phyloP scores from a whole-genome alignment of 2,888 invertebrate genomes.

The Hydrotaea diabolus region DNA sequence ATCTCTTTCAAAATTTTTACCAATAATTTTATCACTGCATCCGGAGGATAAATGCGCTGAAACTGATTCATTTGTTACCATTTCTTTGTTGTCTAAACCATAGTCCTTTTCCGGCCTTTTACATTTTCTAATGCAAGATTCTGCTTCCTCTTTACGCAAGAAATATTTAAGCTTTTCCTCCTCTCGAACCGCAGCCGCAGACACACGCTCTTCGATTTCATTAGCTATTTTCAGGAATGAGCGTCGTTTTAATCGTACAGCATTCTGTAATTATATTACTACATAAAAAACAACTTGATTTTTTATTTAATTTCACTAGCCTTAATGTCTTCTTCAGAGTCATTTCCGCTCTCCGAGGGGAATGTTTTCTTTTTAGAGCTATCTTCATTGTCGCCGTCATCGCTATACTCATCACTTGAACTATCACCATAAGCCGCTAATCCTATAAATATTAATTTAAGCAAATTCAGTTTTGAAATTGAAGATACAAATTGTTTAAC shows the following conservation, averaged over 20 bases:
- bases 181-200: constrained; percentile 84
- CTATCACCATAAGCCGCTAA: constrained; percentile 90
- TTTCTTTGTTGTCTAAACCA: constrained; percentile 42
- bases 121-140: constrained; percentile 52
- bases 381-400: constrained; percentile 73
- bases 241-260: constrained; percentile 84
- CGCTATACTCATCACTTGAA: constrained; percentile 83
- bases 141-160: constrained; percentile 52
- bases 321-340: constrained; percentile 89
- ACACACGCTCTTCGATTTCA: constrained; percentile 87
- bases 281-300: constrained; percentile 5
- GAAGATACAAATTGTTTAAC: no score
- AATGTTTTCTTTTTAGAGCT: constrained; percentile 33
- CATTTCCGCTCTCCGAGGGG: constrained; percentile 77
- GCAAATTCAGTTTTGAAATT: constrained; percentile 72
- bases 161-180: constrained; percentile 75
- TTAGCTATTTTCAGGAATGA: constrained; percentile 89
- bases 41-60: constrained; percentile 27
- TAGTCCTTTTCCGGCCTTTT: constrained; percentile 57
- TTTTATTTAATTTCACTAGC: constrained; percentile 78
- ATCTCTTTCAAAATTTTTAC: constrained; percentile 74
- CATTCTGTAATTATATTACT: constrained; percentile 80
- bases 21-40: constrained; percentile 53
- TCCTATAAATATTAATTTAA: constrained; percentile 84
- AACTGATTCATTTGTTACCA: constrained; percentile 47